These are phyloP conservation scores for Drepana falcataria DNA, from an alignment of 2,888 invertebrate species.

Conservation along the genomic window DNA sequence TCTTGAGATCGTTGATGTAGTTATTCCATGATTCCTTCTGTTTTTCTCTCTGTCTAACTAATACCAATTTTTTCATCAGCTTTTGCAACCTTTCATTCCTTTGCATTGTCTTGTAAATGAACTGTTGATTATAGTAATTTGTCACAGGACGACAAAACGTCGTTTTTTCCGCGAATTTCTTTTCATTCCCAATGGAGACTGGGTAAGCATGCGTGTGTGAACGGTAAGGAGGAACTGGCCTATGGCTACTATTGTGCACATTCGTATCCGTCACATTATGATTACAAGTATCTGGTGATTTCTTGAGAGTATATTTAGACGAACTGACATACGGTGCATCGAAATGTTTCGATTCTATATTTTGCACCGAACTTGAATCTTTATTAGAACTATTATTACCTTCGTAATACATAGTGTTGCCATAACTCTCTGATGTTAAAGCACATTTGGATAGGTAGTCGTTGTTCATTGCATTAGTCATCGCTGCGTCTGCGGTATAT, in stretches of 20 bases:
- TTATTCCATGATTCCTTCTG: constrained; percentile 49
- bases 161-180: constrained; percentile 34
- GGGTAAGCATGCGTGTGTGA: neutral
- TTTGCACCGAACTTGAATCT: neutral
- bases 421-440: neutral
- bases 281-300: neutral
- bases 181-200: constrained; percentile 1
- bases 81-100: constrained; percentile 41
- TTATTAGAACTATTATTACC: too few relatives aligned
- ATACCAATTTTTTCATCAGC: constrained; percentile 38
- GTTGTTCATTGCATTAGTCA: neutral
- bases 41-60: constrained; percentile 42
- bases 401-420: neutral
- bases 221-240: neutral
- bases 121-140: constrained; percentile 35
- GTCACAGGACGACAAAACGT: constrained; percentile 42
- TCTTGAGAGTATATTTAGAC: neutral
- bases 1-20: constrained; percentile 51
- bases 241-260: neutral
- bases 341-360: neutral
- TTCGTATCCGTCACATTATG: neutral
- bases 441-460: neutral
- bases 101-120: constrained; percentile 38
- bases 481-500: neutral
- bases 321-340: neutral